These are phyloP conservation scores for Melanerpes formicivorus DNA, from an alignment of 2,113 vertebrate species.

Conservation along the genomic window DNA sequence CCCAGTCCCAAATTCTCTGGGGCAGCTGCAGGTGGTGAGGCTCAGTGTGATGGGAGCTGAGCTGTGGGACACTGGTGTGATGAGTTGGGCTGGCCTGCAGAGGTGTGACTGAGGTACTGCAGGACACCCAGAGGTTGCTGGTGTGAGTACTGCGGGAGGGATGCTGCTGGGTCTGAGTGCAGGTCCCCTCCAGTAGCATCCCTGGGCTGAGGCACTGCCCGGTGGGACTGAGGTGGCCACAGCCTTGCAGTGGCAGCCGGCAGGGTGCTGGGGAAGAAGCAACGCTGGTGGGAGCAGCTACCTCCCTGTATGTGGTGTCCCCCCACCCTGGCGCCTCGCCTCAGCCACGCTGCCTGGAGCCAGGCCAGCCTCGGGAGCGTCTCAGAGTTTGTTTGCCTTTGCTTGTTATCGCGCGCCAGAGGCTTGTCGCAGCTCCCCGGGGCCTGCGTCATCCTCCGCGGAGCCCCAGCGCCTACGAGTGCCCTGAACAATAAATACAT, in stretches of 20 bases:
- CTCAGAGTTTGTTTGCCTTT: slow-evolving; percentile 61
- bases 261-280: not conserved
- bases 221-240: not conserved
- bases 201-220: not conserved
- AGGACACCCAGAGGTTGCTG: fast-evolving
- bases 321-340: not conserved
- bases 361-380: slow-evolving; percentile 28
- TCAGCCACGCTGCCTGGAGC: slow-evolving; percentile 1
- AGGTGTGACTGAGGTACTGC: fast-evolving
- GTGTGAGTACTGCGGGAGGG: not conserved
- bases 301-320: not conserved
- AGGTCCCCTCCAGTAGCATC: not conserved
- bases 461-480: not conserved
- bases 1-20: fast-evolving
- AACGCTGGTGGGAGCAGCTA: fast-evolving
- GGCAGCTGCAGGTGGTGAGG: not conserved
- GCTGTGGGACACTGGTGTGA: not conserved
- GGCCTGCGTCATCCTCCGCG: slow-evolving; percentile 46
- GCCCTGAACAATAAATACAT: not conserved
- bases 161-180: not conserved
- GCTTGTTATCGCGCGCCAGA: slow-evolving; percentile 29
- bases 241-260: fast-evolving
- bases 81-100: not conserved
- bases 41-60: not conserved
- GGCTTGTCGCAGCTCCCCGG: slow-evolving; percentile 47